A percentile compares a stretch with the other conserved stretches of the same genome.
phyloP scores from a whole-genome alignment of 2,888 invertebrate species.

The Aspidapion aeneum region DNA sequence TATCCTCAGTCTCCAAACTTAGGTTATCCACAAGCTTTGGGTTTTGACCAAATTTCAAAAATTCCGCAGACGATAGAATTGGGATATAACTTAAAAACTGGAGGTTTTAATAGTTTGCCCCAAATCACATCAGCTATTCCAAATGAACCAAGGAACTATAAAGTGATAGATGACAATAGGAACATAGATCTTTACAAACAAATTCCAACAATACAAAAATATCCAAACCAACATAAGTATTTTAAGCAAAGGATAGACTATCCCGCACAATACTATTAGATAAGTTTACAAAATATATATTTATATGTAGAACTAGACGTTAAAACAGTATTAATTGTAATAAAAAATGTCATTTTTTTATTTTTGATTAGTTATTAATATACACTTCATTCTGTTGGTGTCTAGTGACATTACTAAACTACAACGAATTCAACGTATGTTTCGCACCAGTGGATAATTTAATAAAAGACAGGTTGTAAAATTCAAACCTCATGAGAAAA shows the following conservation, averaged over 20 bases:
- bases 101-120: not conserved
- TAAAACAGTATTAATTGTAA: too few relatives aligned
- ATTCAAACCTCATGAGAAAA: not conserved
- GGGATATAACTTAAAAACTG: not conserved
- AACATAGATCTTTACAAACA: not conserved
- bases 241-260: not conserved
- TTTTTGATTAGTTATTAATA: too few relatives aligned
- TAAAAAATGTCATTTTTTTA: too few relatives aligned
- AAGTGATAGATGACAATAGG: not conserved
- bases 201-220: not conserved
- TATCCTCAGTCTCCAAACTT: not conserved
- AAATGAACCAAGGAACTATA: not conserved
- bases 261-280: not conserved
- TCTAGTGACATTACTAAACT: slow-evolving; percentile 61
- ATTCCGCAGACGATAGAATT: not conserved
- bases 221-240: not conserved
- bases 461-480: slow-evolving; percentile 67
- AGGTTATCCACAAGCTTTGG: not conserved
- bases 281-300: too few relatives aligned
- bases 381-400: too few relatives aligned
- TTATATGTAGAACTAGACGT: too few relatives aligned
- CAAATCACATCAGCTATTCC: not conserved
- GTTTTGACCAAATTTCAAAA: not conserved
- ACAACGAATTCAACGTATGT: slow-evolving; percentile 73
- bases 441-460: slow-evolving; percentile 65